Evolutionary conservation across 1,140 invertebrate species (phyloP).

Genomic region (Homarus americanus): DNA sequence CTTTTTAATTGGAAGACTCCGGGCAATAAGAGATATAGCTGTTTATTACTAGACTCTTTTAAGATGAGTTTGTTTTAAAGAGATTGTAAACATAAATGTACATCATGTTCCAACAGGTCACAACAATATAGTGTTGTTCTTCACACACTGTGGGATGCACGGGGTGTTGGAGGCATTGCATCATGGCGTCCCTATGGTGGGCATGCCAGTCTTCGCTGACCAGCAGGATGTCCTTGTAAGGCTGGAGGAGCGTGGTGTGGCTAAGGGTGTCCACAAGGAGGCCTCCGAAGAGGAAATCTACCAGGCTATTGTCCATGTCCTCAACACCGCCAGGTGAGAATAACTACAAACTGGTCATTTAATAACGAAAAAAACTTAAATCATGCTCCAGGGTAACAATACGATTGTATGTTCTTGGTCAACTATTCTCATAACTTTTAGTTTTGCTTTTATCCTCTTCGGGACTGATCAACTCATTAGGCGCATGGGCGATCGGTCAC

Average conservation of each 20-base stretch:
- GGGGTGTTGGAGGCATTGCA: constrained; percentile 80
- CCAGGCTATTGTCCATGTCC: constrained; percentile 73
- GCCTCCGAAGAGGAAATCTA: constrained; percentile 75
- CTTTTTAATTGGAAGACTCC: too few relatives aligned
- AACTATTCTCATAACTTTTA: too few relatives aligned
- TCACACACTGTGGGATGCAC: constrained; percentile 78
- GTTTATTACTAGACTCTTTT: too few relatives aligned
- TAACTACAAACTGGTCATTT: background rate
- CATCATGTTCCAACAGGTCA: constrained; percentile 76
- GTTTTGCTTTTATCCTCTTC: too few relatives aligned
- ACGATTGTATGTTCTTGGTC: too few relatives aligned
- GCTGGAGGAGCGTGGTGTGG: constrained; percentile 77
- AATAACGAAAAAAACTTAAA: too few relatives aligned
- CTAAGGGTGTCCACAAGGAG: constrained; percentile 76
- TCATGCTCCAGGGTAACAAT: too few relatives aligned
- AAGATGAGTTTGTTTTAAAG: too few relatives aligned
- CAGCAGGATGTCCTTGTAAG: constrained; percentile 77
- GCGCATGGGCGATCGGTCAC: too few relatives aligned
- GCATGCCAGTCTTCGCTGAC: constrained; percentile 79
- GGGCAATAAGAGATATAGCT: too few relatives aligned
- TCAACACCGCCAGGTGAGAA: constrained; percentile 75
- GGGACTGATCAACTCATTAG: too few relatives aligned
- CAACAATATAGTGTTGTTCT: constrained; percentile 76
- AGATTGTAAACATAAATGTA: too few relatives aligned
- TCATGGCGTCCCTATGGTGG: constrained; percentile 79